phyloP scores from a whole-genome alignment of 2,888 invertebrate genomes.

The Marasmarcha lunaedactyla region DNA sequence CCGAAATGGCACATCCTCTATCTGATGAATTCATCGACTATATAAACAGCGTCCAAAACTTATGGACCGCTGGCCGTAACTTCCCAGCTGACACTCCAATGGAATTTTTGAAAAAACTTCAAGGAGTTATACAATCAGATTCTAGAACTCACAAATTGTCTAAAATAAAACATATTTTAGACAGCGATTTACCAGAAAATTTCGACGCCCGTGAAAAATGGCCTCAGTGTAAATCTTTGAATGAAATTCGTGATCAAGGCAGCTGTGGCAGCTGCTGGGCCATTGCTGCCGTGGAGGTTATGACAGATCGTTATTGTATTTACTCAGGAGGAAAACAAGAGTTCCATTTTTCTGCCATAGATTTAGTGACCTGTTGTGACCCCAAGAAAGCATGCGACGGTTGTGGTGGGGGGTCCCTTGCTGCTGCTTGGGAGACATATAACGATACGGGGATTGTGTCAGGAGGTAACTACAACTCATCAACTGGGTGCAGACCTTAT shows the following conservation, averaged over 20 bases:
- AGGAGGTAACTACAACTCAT: constrained; percentile 4
- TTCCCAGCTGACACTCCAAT: too few species aligned
- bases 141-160: constrained; percentile 18
- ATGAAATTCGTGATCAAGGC: too few species aligned
- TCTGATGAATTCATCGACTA: too few species aligned
- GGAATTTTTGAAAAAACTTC: too few species aligned
- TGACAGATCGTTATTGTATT: constrained; percentile 85
- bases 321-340: constrained; percentile 71
- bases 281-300: constrained; percentile 83
- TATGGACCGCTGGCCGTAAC: too few species aligned
- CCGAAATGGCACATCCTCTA: too few species aligned
- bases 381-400: too few species aligned
- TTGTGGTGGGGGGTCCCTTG: constrained; percentile 76
- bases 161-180: too few species aligned
- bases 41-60: too few species aligned
- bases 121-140: not conserved
- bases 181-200: constrained; percentile 77
- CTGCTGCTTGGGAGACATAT: constrained; percentile 1
- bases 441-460: constrained; percentile 1
- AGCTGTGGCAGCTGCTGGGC: too few species aligned
- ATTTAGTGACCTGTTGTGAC: constrained; percentile 78
- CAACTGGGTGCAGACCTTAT: constrained; percentile 29
- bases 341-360: constrained; percentile 70
- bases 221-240: constrained; percentile 81
- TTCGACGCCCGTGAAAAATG: constrained; percentile 84